These are phyloP conservation scores for Eumeta japonica DNA, from an alignment of 1,140 invertebrate genomes.

Conservation along the genomic window DNA sequence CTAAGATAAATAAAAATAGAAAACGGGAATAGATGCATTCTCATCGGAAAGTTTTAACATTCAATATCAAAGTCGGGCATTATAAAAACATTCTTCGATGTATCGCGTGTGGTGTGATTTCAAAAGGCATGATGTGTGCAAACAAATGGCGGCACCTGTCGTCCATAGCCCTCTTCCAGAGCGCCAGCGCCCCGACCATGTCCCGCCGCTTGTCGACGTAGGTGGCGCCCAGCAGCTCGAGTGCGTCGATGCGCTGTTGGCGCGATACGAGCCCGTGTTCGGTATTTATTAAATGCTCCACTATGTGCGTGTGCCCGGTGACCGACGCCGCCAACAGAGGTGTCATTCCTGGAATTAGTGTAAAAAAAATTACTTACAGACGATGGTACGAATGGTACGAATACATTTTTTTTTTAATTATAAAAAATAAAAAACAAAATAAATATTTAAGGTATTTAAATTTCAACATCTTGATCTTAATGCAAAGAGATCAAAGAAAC, in stretches of 20 bases:
- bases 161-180: constrained; percentile 88
- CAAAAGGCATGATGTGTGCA: too few species aligned
- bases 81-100: too few species aligned
- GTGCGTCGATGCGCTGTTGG: constrained; percentile 83
- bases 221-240: constrained; percentile 92
- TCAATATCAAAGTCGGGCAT: too few species aligned
- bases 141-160: too few species aligned
- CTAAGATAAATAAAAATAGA: too few species aligned
- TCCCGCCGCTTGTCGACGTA: constrained; percentile 95
- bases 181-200: constrained; percentile 82
- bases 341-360: constrained; percentile 77
- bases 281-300: constrained; percentile 82
- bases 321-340: constrained; percentile 89
- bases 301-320: constrained; percentile 87
- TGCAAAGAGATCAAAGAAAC: too few species aligned
- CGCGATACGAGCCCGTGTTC: constrained; percentile 62
- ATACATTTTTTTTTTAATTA: too few species aligned
- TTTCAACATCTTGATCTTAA: too few species aligned
- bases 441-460: neutral
- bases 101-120: too few species aligned
- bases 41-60: too few species aligned
- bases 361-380: neutral
- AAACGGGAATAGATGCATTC: too few species aligned
- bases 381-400: constrained; percentile 1
- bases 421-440: constrained; percentile 4